phyloP scores from a whole-genome alignment of 2,113 vertebrate species.

The Pachyramphus minor region DNA sequence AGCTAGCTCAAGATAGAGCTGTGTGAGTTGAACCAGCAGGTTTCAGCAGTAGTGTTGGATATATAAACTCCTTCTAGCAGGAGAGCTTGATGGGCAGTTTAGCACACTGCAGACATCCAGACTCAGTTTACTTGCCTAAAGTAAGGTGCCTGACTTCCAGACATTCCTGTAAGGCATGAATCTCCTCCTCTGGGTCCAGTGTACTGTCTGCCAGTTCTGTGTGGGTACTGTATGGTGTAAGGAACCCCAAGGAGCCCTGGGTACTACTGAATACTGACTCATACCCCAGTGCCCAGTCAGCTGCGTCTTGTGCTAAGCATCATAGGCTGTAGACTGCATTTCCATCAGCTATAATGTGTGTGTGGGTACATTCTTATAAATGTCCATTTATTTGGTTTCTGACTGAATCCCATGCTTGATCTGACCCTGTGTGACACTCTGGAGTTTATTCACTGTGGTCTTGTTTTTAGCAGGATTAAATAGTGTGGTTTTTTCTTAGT shows the following conservation, averaged over 20 bases:
- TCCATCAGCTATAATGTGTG: neutral
- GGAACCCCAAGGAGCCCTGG: neutral
- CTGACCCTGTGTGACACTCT: neutral
- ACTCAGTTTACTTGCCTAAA: neutral
- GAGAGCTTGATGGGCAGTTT: neutral
- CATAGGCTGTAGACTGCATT: neutral
- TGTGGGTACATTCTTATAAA: neutral
- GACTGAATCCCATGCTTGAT: neutral
- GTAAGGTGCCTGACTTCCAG: neutral
- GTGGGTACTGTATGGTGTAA: accelerated
- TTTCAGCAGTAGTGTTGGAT: neutral
- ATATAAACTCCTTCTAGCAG: neutral
- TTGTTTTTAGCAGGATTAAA: neutral
- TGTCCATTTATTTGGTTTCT: neutral
- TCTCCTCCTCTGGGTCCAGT: neutral
- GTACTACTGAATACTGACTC: neutral
- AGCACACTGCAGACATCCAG: neutral
- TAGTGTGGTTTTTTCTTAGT: neutral
- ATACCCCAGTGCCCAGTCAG: neutral
- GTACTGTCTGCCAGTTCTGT: neutral
- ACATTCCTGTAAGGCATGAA: neutral
- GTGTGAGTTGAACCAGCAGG: neutral
- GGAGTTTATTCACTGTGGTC: neutral
- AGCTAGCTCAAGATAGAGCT: neutral
- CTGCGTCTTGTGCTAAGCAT: neutral